Evolutionary conservation across 1,140 invertebrate genomes (phyloP).

Genomic region (Dendroctonus ponderosae): DNA sequence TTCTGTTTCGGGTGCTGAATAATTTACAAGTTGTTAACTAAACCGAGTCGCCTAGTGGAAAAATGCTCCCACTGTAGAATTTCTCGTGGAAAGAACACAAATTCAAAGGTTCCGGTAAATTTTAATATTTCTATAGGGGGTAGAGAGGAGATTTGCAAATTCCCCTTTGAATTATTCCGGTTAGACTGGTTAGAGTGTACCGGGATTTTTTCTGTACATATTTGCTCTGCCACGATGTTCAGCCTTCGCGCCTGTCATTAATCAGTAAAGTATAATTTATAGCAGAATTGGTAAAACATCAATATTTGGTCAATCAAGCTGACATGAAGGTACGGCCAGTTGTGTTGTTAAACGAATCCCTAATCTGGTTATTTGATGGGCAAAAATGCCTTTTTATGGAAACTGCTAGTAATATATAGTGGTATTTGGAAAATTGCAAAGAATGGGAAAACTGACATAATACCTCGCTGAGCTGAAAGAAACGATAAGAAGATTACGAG

Average conservation of each 20-base stretch:
- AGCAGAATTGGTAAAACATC: neutral
- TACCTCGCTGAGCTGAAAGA: conserved; percentile 10
- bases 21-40: conserved; percentile 17
- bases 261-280: conserved; percentile 8
- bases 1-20: conserved; percentile 17
- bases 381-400: neutral
- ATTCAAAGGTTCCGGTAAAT: no score
- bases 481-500: conserved; percentile 19
- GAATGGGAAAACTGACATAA: conserved; percentile 4
- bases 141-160: no score
- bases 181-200: no score
- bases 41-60: conserved; percentile 12
- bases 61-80: conserved; percentile 8
- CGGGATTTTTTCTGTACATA: no score
- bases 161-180: no score
- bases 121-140: no score
- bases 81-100: neutral
- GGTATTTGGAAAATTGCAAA: neutral
- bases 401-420: conserved; percentile 1
- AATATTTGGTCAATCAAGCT: conserved; percentile 4
- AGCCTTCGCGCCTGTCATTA: neutral
- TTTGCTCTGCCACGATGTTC: neutral
- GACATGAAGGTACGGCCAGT: neutral
- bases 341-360: neutral
- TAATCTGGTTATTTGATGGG: neutral